Conservation (phyloP, 1,140 invertebrate species). For the Conus betulinus region DNA sequence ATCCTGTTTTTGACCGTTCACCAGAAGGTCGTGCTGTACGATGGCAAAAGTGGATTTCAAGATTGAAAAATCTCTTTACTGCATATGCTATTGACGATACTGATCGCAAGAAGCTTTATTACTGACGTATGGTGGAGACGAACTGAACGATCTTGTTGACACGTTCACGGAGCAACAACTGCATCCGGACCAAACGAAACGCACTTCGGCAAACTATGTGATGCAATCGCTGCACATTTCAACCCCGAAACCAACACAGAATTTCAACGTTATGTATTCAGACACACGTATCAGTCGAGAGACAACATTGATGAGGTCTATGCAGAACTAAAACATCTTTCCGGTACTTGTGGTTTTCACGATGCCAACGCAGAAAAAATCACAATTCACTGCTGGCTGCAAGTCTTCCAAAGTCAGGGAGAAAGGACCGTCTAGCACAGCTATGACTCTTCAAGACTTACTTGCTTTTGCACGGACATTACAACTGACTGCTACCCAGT, state of each 20-base stretch:
- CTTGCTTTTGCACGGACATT: no score
- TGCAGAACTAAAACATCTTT: background rate
- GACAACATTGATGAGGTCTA: conserved; percentile 4
- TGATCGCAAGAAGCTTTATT: no score
- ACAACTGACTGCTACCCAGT: no score
- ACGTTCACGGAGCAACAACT: background rate
- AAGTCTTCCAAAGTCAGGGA: conserved; percentile 11
- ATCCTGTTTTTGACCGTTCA: no score
- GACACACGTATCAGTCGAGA: background rate
- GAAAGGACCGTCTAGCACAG: background rate
- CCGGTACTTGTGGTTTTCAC: background rate
- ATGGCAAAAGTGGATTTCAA: no score
- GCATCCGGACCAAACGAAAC: background rate
- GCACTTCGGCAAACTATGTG: background rate
- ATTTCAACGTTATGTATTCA: conserved; percentile 5
- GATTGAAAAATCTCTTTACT: no score
- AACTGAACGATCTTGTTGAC: conserved; percentile 19
- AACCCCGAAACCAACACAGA: background rate
- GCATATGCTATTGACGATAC: no score
- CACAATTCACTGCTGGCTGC: conserved; percentile 2
- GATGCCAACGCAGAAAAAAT: conserved; percentile 17
- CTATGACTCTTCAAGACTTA: background rate
- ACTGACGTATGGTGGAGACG: conserved; percentile 1
- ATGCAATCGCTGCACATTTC: conserved; percentile 4
- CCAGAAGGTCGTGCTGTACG: no score